A percentile compares a stretch with the other conserved stretches of the same genome.
Evolutionary conservation across 2,888 invertebrate genomes (phyloP).

Genomic region (Chymomyza procnemis): DNA sequence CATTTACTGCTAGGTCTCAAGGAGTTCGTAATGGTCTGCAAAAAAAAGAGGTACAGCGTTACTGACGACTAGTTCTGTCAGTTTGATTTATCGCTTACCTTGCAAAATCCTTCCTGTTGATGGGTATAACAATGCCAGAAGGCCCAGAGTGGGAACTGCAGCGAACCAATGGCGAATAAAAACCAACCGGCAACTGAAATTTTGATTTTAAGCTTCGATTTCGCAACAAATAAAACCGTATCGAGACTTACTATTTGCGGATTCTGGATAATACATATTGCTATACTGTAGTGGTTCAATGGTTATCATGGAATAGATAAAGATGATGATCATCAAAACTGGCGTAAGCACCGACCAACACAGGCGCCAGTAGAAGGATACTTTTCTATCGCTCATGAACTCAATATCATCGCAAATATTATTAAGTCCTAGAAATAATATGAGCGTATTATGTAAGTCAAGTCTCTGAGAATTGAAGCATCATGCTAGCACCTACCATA

Average conservation of each 20-base stretch:
- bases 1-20: slow-evolving; percentile 78
- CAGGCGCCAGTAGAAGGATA: slow-evolving; percentile 85
- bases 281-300: slow-evolving; percentile 82
- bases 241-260: slow-evolving; percentile 80
- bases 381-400: slow-evolving; percentile 86
- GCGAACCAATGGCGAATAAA: slow-evolving; percentile 79
- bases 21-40: slow-evolving; percentile 79
- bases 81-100: slow-evolving; percentile 58
- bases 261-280: slow-evolving; percentile 80
- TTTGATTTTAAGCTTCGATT: neutral
- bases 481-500: slow-evolving; percentile 79
- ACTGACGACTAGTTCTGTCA: neutral
- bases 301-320: slow-evolving; percentile 84
- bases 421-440: slow-evolving; percentile 79
- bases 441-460: too few species aligned
- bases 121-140: slow-evolving; percentile 64
- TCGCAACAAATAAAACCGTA: too few species aligned
- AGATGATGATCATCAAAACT: slow-evolving; percentile 83
- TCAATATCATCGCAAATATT: slow-evolving; percentile 86
- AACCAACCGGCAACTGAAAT: slow-evolving; percentile 81
- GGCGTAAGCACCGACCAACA: slow-evolving; percentile 89
- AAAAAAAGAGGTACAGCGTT: neutral
- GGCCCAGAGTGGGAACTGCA: slow-evolving; percentile 80
- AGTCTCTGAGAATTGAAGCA: neutral
- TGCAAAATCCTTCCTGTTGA: slow-evolving; percentile 35